These are phyloP conservation scores for Nipponacmea schrenckii DNA, from an alignment of 2,888 invertebrate species.

Conservation along the genomic window DNA sequence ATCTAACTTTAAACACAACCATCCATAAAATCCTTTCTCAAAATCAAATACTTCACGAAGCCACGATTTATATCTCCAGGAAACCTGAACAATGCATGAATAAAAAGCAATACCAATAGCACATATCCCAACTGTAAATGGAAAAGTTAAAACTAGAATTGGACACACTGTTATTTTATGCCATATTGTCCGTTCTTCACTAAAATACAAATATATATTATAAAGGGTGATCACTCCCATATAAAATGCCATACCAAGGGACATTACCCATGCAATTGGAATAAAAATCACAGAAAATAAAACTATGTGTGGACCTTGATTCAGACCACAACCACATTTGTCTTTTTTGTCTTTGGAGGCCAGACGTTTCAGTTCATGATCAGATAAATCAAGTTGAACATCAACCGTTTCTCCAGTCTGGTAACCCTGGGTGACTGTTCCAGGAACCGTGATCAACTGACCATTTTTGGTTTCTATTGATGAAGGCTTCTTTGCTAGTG, in stretches of 20 bases:
- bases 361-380: slow-evolving; percentile 78
- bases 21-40: slow-evolving; percentile 83
- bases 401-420: slow-evolving; percentile 40
- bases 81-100: slow-evolving; percentile 77
- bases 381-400: slow-evolving; percentile 78
- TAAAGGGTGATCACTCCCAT: slow-evolving; percentile 83
- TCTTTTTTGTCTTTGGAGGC: slow-evolving; percentile 67
- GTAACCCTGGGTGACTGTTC: slow-evolving; percentile 75
- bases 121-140: slow-evolving; percentile 76
- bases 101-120: slow-evolving; percentile 77
- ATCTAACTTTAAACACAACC: slow-evolving; percentile 77
- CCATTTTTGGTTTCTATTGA: slow-evolving; percentile 24
- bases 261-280: slow-evolving; percentile 76
- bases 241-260: slow-evolving; percentile 78
- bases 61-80: slow-evolving; percentile 78
- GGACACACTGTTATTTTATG: slow-evolving; percentile 77
- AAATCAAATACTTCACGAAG: slow-evolving; percentile 78
- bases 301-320: slow-evolving; percentile 76
- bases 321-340: slow-evolving; percentile 66
- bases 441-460: slow-evolving; percentile 71
- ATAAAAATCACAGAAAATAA: slow-evolving; percentile 75
- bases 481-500: slow-evolving; percentile 23
- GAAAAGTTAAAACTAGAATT: slow-evolving; percentile 77
- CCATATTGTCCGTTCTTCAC: slow-evolving; percentile 75
- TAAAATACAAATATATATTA: slow-evolving; percentile 78